Evolutionary conservation across 2,797 vertebrate species (phyloP), one percentile per base, ranked within the genome.

Genomic region (Anguilla obscura): DNA sequence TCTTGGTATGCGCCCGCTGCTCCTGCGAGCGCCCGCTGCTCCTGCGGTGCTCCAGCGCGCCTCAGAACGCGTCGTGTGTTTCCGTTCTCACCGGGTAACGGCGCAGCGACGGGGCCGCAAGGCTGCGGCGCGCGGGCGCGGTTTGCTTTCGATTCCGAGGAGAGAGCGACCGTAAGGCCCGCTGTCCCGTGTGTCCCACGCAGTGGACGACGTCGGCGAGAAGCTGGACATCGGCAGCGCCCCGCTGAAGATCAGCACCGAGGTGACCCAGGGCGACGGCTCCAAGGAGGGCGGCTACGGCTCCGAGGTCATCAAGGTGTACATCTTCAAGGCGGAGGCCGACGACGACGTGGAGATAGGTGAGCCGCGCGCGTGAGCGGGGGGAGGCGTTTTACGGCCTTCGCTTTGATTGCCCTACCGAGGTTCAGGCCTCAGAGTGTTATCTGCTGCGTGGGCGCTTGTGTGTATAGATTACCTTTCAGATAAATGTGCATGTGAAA

Each of bases 261-360:
- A 99, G 93, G 97, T 98, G 89, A 94, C 97, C 91, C 98, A 98
- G 89, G 97, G 98, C 91, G 98, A 98, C 71, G 97, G 96, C 83
- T 95, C 95, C 90, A 99, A 99, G 94, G 98, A 98, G 91, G 98
- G 99, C 50, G 97, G 95, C 1, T 97, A 98, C 91, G 97, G 97
- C 90, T 97, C 98, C 33, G 99, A 99, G 94, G 98, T 99, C 93
- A 99, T 99, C 94, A 99, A 99, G 96, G 98, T 99, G 91, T 99
- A 99, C 95, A 99, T 99, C 95, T 99, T 99, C 94, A 99, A 99
- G 97, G 98, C 98, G 74, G 98, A 99, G 93, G 98, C 98, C 85
- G 99, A 99, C 92, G 98, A 99, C 92, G 98, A 99, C 95, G 97
- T 99, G 58, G 97, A 97, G 95, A 98, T 98, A 95, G 99, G 99